Base-by-base conservation (phyloP, 1,140 invertebrate genomes). In the Coelopa frigida region DNA sequence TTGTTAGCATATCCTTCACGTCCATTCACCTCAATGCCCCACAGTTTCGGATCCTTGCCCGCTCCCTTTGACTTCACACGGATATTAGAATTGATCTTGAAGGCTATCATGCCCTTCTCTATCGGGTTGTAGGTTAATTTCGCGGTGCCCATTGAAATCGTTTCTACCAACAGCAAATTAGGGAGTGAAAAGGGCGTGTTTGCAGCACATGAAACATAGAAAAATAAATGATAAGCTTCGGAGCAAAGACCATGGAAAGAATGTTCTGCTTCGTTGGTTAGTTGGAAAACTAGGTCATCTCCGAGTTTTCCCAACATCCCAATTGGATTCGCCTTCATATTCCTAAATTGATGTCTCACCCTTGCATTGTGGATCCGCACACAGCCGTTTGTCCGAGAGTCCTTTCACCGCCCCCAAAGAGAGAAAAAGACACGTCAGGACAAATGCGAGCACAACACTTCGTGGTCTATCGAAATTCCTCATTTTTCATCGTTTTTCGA, bases 11-110 rank as follows among this genome's bases (percentile, higher is more conserved):
- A 89, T 33, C 86, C 86, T 52, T 74, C 68, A 56, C 75, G 76
- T 21, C 81, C 84, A 60, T 80, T 75, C 23, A 86, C 78, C 69
- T 80, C 77, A 18, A 80, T 82, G 53, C 80, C 84, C 84, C 85
- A 88, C 44, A 87, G 65, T 50, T 82, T 78, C 6, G 54, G 58
- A 52, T 81, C 76, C 3, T 54, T 73, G 18, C 83, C 84, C 58
- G 81, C 81, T 50, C 78, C 76, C 70, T 87, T 88, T 62, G 85
- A 87, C 48, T 73, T 80, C 48, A 89, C 74, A 43, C 62, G 74
- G 2, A 84, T 78, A 3, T 80, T 71, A n/a, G 68, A 56, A 61
- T 83, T 81, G 11, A 57, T 57, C 23, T 70, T 68, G 67, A 85
- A 87, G 21, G 81, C 77, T 23, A 89, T 67, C 43, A 83, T 70